Evolutionary conservation across 2,888 invertebrate species (phyloP), one percentile per base, ranked within the genome.

Genomic region (Abscondita cerata): DNA sequence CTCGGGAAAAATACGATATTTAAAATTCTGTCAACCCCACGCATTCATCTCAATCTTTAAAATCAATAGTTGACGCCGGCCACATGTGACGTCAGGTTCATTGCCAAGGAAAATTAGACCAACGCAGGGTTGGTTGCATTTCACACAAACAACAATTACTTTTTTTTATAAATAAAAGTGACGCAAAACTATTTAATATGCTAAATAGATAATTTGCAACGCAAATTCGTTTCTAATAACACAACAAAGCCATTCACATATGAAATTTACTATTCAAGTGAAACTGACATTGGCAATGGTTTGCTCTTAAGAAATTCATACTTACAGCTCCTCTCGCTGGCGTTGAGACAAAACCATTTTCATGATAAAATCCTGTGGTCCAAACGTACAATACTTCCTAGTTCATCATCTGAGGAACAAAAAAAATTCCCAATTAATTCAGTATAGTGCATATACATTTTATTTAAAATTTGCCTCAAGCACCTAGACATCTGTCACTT

Each of bases 331-430:
- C 90, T 98, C 98, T 88, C 95, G 93, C 91, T 98, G 97, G 87
- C 96, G 94, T 89, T 97, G 96, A 85, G 97, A 97, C 88, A 98
- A 89, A 88, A 97, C 97, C 97, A 98, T 98, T 94, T 94, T 96
- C 95, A 94, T 94, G 84, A 87, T 90, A 78, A 59, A 70, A 75
- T 80, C 76, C 76, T 61, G 76, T 78, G 76, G 75, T 75, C 72
- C 70, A 70, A 65, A 65, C 69, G 55, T 19, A 13, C 54, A 65
- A 68, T 70, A 64, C 68, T 66, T 63, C 68, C 70, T 78, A 79
- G 75, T 75, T 73, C 78, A 79, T 78, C 69, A 78, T 77, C 79
- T 78, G 67, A 15, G 75, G 77, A 55, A 60, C 66, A 69, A 68
- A 65, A 62, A 62, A 19, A 44, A 11, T 12, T 31, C 25, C 15